phyloP scores from a whole-genome alignment of 2,113 vertebrate species.

The Puntigrus tetrazona region DNA sequence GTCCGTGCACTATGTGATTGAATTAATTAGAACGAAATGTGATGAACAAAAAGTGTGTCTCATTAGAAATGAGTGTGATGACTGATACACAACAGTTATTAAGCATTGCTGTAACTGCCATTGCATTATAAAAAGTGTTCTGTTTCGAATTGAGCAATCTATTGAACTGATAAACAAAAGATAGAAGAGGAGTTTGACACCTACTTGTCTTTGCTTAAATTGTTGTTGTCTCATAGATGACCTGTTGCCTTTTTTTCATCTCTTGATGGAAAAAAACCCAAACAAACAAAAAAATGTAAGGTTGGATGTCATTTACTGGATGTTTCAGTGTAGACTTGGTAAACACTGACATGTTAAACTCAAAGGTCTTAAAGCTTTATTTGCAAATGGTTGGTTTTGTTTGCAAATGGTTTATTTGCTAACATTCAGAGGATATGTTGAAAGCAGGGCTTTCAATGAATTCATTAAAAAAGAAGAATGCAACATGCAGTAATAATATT shows the following conservation, averaged over 20 bases:
- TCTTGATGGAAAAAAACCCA: background rate
- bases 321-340: background rate
- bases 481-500: too few relatives aligned
- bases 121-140: background rate
- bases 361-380: constrained; percentile 10
- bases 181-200: background rate
- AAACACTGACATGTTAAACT: background rate
- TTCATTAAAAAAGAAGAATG: too few relatives aligned
- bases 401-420: too few relatives aligned
- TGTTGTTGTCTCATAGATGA: background rate
- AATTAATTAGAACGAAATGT: background rate
- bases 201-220: background rate
- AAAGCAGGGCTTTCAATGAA: too few relatives aligned
- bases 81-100: background rate
- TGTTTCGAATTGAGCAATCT: background rate
- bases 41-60: too few relatives aligned
- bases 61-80: background rate
- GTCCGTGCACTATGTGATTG: background rate
- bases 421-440: too few relatives aligned
- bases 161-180: too few relatives aligned
- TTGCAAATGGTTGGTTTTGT: background rate
- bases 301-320: constrained; percentile 8
- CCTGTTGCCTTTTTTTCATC: background rate
- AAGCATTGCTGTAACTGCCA: background rate
- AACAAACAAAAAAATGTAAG: too few relatives aligned